Conservation (phyloP, 2,797 vertebrate genomes). For the Mionectes olivaceus region DNA sequence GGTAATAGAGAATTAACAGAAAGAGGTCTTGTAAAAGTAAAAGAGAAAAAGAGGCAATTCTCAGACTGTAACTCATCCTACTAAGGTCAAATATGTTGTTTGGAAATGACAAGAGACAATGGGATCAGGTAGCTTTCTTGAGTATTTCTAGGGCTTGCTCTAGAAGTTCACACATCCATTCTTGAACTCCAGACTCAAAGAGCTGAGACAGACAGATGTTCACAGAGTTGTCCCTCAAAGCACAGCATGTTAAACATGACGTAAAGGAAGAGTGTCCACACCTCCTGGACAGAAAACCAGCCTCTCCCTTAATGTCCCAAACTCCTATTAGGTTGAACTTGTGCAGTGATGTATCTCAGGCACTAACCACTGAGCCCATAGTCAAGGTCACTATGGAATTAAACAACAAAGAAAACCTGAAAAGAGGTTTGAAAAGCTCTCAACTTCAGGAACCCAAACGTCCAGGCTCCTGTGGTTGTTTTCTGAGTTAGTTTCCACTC, state of each 20-base stretch:
- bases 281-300: background rate
- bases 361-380: background rate
- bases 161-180: background rate
- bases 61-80: background rate
- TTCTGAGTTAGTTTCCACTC: background rate
- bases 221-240: background rate
- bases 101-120: background rate
- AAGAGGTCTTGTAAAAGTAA: background rate
- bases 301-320: background rate
- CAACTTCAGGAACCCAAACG: background rate
- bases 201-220: background rate
- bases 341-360: background rate
- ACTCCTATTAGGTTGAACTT: background rate
- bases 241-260: background rate
- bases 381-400: background rate
- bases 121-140: background rate
- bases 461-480: background rate
- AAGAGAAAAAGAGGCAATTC: background rate
- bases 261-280: background rate
- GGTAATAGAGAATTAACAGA: conserved; percentile 21
- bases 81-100: background rate
- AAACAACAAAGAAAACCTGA: background rate
- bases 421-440: background rate
- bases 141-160: background rate
- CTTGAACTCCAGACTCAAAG: background rate